Base-by-base conservation (phyloP, 53 echinoderm and acorn worm genomes). In the Echinometra lucunter region DNA sequence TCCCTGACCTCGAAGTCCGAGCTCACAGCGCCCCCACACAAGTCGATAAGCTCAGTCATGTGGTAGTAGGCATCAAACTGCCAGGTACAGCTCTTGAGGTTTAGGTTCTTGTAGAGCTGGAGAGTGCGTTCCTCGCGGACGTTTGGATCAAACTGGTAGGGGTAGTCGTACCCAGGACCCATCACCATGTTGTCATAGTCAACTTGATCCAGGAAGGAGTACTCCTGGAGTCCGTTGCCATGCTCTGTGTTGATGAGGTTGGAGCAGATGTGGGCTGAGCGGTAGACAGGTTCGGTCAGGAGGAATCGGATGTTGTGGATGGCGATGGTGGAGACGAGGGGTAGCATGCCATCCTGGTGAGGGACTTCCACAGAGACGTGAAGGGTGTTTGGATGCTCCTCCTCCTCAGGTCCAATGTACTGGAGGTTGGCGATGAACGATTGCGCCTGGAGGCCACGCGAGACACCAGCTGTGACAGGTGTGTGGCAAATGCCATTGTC, bases 41-140 rank as follows among this genome's bases (percentile, higher is more conserved):
- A 95, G 91, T 99, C 99, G 28, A 99, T 98, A 45, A 99, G 80
- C 89, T 99, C 99, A 27, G 99, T 99, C 99, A 99, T 99, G 98
- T 98, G 99, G 88, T 99, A 99, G 94, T 98, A 96, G 0, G 99
- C 97, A 88, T 99, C 99, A 92, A 99, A 99, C 30, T 95, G 95
- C 99, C 99, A 99, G 16, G 99, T 99, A 67, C 99, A 99, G 72
- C 98, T 99, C 95, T 99, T 99, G 58, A 99, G 97, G 92, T 99
- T 98, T 11, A 99, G 95, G 74, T 99, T 97, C 44, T 96, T 96
- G 91, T 99, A 99, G n/a, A 99, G 96, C 25, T 94, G 91, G 18
- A 99, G 96, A 2, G 97, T 94, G 58, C 94, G 96, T 94, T 97
- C 96, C 45, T 98, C 97, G 16, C 99, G 94, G 17, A 99, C 95